phyloP scores from a whole-genome alignment of 2,113 vertebrate genomes.

The Choloepus hoffmanni region DNA sequence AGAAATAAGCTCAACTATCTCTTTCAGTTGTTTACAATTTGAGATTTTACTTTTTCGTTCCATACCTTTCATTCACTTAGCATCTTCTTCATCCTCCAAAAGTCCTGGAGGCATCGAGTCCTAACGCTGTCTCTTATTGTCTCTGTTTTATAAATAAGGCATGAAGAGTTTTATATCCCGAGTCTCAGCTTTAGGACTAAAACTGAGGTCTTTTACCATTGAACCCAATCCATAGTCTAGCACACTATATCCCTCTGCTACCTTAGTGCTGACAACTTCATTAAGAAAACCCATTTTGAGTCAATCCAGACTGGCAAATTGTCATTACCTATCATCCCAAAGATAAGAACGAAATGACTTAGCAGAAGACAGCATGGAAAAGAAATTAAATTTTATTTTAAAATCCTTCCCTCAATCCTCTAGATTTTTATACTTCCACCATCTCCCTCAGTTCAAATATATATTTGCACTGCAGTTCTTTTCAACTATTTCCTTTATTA shows the following conservation, averaged over 20 bases:
- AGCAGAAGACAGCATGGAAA: not conserved
- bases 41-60: not conserved
- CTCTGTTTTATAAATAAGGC: conserved; percentile 31
- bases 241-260: not conserved
- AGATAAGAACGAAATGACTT: conserved; percentile 9
- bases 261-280: not conserved
- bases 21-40: not conserved
- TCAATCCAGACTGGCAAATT: conserved; percentile 3
- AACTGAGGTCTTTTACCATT: not conserved
- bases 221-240: not conserved
- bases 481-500: conserved; percentile 26
- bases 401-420: not conserved
- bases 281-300: conserved; percentile 37
- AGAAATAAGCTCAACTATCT: conserved; percentile 21
- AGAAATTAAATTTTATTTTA: conserved; percentile 40
- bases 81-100: not conserved
- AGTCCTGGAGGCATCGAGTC: not conserved
- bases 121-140: not conserved
- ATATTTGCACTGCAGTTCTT: conserved; percentile 36
- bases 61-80: not conserved
- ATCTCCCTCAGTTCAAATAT: not conserved
- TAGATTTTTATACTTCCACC: not conserved
- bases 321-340: not conserved
- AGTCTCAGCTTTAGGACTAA: not conserved
- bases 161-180: not conserved